A percentile compares a stretch with the other conserved stretches of the same genome.
Conservation (phyloP, 2,113 vertebrate genomes). For the Sapayoa aenigma region DNA sequence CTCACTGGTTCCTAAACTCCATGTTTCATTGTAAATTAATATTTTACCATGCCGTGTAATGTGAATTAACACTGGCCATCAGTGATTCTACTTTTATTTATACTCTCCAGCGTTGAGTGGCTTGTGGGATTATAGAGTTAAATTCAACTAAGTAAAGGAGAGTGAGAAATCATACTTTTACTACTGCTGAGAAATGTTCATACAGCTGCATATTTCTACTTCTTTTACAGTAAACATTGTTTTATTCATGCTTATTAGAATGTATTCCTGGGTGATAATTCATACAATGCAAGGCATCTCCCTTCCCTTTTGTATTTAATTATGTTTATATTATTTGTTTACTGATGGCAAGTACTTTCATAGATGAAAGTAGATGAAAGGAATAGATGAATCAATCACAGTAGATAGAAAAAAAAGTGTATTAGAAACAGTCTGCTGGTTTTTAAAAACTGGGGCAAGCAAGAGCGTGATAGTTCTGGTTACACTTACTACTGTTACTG, state of each 20-base stretch:
- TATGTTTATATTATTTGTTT: conserved; percentile 33
- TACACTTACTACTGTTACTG: background rate
- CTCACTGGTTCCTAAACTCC: background rate
- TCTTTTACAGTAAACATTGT: conserved; percentile 35
- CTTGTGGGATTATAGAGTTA: conserved; percentile 6
- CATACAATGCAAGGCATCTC: background rate
- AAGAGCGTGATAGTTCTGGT: background rate
- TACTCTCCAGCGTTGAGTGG: background rate
- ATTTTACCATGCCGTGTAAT: background rate
- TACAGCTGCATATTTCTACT: background rate
- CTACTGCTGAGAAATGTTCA: background rate
- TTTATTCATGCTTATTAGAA: conserved; percentile 49
- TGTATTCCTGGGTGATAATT: conserved; percentile 35
- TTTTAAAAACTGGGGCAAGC: conserved; percentile 30
- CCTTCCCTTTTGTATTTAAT: conserved; percentile 24
- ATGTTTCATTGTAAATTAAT: background rate
- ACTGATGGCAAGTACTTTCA: conserved; percentile 10
- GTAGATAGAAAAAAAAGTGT: background rate
- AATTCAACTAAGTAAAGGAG: background rate
- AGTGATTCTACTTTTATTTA: background rate
- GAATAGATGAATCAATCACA: background rate
- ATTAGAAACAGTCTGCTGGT: background rate
- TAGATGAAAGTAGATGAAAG: conserved; percentile 54
- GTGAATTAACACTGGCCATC: background rate
- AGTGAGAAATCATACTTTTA: background rate